Evolutionary conservation across 2,888 invertebrate species (phyloP), one percentile per base, ranked within the genome.

Genomic region (Cataglyphis cursor): DNA sequence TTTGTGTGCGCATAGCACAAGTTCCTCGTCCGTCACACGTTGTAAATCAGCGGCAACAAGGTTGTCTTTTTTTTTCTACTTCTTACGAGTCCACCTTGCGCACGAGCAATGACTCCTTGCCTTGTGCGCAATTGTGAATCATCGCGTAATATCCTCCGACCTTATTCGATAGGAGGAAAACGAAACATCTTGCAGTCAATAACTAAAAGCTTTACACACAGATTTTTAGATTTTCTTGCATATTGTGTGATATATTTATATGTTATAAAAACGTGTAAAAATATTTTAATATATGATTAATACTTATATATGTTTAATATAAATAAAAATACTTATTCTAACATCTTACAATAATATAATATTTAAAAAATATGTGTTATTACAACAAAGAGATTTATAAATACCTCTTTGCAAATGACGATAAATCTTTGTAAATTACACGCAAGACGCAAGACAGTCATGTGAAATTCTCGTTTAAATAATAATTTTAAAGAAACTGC

Each of bases 101-200:
- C 68, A 82, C 88, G 88, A 86, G 88, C 88, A 89, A 89, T 87
- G 88, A 89, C 89, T 89, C 84, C 86, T 89, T 81, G 84, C 88
- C 87, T 87, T 83, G 89, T 84, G 85, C 84, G 88, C 85, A 84
- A 89, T 89, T 89, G 89, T 89, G 88, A 89, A 89, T 89, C 88
- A 89, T 88, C 89, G 88, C 84, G 81, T 87, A 88, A 89, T 88
- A 86, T 87, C 85, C 89, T 89, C 80, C 81, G 88, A 85, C 88
- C 88, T 89, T 89, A 87, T 84, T 85, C 88, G 84, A 57, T 61
- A 59, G 84, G 72, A 81, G 88, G 89, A 85, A 87, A 89, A 83
- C 85, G 84, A 89, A 83, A 84, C 24, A 85, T 81, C 76, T 57
- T 61, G 76, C 48, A 73, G 38, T 24, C 18, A 44, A 72, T 78